phyloP scores from a whole-genome alignment of 2,113 vertebrate genomes.

The Dromaius novaehollandiae region DNA sequence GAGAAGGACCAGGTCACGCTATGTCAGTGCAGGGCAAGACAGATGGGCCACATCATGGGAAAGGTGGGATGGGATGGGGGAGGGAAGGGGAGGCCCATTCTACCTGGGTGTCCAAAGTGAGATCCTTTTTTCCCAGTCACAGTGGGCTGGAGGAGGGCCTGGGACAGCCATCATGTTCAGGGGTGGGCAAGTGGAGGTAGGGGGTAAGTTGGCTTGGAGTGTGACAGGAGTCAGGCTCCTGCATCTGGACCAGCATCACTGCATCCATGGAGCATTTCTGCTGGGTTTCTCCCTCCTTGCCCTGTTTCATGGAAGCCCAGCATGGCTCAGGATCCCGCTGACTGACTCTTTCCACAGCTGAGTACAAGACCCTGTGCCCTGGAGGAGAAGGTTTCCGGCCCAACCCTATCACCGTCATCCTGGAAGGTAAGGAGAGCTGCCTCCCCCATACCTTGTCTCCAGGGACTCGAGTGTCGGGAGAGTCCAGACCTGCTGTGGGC shows the following conservation, averaged over 20 bases:
- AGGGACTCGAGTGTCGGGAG: not conserved
- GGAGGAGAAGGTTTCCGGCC: conserved; percentile 93
- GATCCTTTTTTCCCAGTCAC: not conserved
- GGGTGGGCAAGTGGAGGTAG: not conserved
- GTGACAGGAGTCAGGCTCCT: not conserved
- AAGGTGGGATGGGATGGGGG: not conserved
- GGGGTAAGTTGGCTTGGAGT: accelerated
- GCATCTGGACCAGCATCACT: not conserved
- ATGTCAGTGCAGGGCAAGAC: not conserved
- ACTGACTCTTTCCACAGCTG: conserved; percentile 76
- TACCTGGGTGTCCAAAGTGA: not conserved
- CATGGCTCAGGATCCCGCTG: not conserved
- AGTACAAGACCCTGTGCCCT: conserved; percentile 93
- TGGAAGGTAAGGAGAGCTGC: conserved; percentile 83
- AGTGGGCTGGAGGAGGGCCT: not conserved
- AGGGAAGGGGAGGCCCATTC: not conserved
- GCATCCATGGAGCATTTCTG: not conserved
- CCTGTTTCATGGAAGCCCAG: not conserved
- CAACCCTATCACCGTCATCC: conserved; percentile 92
- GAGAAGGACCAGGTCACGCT: not conserved
- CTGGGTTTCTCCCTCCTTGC: not conserved
- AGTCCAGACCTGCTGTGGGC: not conserved
- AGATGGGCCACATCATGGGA: not conserved
- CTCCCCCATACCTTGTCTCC: accelerated
- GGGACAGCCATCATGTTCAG: accelerated